Conservation (phyloP, 2,113 vertebrate species). For the Pollachius pollachius region DNA sequence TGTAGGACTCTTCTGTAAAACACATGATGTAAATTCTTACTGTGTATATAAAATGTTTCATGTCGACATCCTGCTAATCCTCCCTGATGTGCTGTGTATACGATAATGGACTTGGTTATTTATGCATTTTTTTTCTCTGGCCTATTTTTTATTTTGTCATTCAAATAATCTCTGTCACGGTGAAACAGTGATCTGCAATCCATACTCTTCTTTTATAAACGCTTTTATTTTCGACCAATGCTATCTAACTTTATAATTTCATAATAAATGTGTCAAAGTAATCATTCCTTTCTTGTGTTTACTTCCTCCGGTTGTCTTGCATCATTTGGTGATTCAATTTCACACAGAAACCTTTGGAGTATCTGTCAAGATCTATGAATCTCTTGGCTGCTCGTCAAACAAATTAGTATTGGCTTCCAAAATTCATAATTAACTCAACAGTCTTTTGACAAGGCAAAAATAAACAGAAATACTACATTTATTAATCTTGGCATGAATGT, state of each 20-base stretch:
- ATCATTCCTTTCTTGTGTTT: conserved; percentile 61
- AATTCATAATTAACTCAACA: neutral
- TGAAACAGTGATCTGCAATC: conserved; percentile 33
- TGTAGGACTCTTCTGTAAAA: conserved; percentile 48
- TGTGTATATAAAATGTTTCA: conserved; percentile 79
- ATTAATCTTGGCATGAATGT: too few relatives aligned
- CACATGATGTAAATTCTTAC: conserved; percentile 71
- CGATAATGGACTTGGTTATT: conserved; percentile 70
- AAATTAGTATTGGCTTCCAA: neutral
- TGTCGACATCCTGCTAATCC: conserved; percentile 78
- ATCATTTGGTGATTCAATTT: conserved; percentile 31
- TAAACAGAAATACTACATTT: too few relatives aligned
- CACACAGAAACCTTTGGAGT: neutral
- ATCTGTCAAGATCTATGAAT: too few relatives aligned
- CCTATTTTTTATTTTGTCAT: conserved; percentile 38
- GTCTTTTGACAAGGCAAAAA: too few relatives aligned
- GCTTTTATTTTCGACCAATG: conserved; percentile 71
- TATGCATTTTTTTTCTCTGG: conserved; percentile 47
- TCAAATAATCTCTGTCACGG: conserved; percentile 28
- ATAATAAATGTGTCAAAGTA: conserved; percentile 81
- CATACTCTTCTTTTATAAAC: conserved; percentile 61
- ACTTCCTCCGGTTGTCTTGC: conserved; percentile 50
- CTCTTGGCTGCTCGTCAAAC: too few relatives aligned
- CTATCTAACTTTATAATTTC: conserved; percentile 76
- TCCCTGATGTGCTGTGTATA: conserved; percentile 79